Evolutionary conservation across 2,113 vertebrate species (phyloP), one percentile per base, ranked within the genome.

Genomic region (Oreotragus oreotragus): DNA sequence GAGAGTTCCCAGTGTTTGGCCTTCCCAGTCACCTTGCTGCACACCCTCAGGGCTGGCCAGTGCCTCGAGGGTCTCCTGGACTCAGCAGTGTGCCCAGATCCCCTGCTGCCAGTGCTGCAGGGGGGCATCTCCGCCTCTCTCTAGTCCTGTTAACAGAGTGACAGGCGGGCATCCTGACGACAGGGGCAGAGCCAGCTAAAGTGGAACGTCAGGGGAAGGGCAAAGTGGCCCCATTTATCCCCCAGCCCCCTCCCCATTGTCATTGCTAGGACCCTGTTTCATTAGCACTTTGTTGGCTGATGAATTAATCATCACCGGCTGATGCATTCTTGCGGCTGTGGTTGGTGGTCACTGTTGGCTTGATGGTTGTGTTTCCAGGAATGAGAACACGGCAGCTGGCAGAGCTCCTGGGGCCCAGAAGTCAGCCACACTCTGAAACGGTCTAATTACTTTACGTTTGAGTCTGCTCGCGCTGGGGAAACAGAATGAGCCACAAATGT

Each of bases 201-300:
- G 23, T 30, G 51, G 43, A 1, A 30, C 4, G 6, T 25, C 21
- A 1, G 25, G 55, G 30, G 17, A 36, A 28, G 13, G 70, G 12
- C 8, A 4, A 2, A 2, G 30, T 0, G 9, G 64, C n/a, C 49
- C 33, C 39, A 11, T 14, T 5, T 15, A 25, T 5, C 4, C 43
- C 10, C 12, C 8, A 2, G 2, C 14, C 39, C 17, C 58, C 45
- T 57, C 33, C 17, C 70, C 30, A 0, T 17, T 0, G 0, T 15
- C 58, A 0, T 15, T 7, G 2, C 28, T 16, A 49, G 73, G 93
- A 33, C 15, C 23, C 36, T 7, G 33, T 28, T 15, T 28, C 43
- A 3, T 33, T 1, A 30, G 66, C 10, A 16, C 19, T 19, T 8
- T 36, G 45, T 55, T 30, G 25, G 49, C 43, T 51, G 66, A 39